Evolutionary conservation across 35 echinoderm and acorn worm species (phyloP).

Genomic region (Ophiothrix spiculata): DNA sequence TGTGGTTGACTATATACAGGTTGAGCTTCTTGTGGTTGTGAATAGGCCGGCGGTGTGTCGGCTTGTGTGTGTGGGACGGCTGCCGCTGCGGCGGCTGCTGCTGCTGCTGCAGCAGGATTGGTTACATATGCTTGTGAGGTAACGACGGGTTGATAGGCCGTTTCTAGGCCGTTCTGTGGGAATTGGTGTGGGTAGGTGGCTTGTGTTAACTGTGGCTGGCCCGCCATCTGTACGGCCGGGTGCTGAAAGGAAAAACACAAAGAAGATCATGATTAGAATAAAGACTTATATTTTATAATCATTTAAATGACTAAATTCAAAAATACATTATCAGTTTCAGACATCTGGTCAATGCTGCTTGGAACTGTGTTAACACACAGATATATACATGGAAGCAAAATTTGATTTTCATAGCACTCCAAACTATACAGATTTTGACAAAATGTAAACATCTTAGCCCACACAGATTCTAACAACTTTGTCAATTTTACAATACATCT

Average conservation of each 20-base stretch:
- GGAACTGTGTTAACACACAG: too few species aligned
- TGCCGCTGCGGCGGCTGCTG: constrained; percentile 26
- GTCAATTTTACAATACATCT: too few species aligned
- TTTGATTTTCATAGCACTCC: too few species aligned
- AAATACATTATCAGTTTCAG: too few species aligned
- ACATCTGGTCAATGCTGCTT: too few species aligned
- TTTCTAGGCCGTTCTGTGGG: constrained; percentile 51
- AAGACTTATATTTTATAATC: too few species aligned
- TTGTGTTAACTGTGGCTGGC: not conserved
- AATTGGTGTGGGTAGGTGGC: constrained; percentile 22
- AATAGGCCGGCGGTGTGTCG: constrained; percentile 48
- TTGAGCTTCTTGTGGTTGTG: constrained; percentile 44
- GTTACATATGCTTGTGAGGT: constrained; percentile 9
- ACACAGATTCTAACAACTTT: too few species aligned
- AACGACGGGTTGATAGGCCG: constrained; percentile 40
- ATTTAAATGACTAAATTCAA: too few species aligned
- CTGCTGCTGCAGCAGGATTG: constrained; percentile 27
- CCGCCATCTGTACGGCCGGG: constrained; percentile 25
- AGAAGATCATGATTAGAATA: not conserved
- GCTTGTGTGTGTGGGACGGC: constrained; percentile 34
- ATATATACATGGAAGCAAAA: too few species aligned
- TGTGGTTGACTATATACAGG: constrained; percentile 43
- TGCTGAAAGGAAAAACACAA: constrained; percentile 5
- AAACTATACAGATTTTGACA: too few species aligned
- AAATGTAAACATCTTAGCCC: too few species aligned